Conservation (phyloP, 2,888 invertebrate species). For the Dicranocentrus wangi region DNA sequence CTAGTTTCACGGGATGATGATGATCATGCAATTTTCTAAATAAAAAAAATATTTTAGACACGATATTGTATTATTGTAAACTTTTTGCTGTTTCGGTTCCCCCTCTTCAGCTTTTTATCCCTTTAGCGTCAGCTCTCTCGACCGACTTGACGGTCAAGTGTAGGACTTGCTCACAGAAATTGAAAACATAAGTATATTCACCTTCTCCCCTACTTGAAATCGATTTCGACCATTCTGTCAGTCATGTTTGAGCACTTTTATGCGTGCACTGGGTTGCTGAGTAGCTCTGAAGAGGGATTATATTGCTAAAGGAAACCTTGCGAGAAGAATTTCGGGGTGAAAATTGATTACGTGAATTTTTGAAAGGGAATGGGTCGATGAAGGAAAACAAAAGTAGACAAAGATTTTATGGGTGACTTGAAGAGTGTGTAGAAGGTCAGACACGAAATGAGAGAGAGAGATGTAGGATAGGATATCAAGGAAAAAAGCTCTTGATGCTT, state of each 20-base stretch:
- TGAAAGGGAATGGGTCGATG: constrained; percentile 8
- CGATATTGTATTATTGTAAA: constrained; percentile 32
- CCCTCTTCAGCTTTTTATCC: not conserved
- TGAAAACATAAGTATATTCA: not conserved
- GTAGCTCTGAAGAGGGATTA: not conserved
- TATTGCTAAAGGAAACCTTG: constrained; percentile 14
- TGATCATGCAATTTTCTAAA: constrained; percentile 53
- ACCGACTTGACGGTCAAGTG: constrained; percentile 25
- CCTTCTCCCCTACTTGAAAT: not conserved
- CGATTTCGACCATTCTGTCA: too few species aligned
- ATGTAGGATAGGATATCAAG: constrained; percentile 7
- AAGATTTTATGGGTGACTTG: constrained; percentile 6
- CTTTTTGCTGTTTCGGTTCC: not conserved
- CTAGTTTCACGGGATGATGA: constrained; percentile 48
- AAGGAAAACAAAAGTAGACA: constrained; percentile 48
- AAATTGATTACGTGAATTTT: constrained; percentile 15
- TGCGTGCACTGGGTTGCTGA: too few species aligned
- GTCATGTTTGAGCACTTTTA: not conserved
- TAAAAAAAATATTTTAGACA: too few species aligned
- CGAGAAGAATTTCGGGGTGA: constrained; percentile 17
- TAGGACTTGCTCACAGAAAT: not conserved
- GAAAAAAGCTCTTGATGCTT: not conserved
- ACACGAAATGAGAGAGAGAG: constrained; percentile 1
- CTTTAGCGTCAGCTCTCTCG: not conserved
- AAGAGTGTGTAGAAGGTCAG: constrained; percentile 39